Base-by-base conservation (phyloP, 2,113 vertebrate species). In the Corythornis madagascariensis region DNA sequence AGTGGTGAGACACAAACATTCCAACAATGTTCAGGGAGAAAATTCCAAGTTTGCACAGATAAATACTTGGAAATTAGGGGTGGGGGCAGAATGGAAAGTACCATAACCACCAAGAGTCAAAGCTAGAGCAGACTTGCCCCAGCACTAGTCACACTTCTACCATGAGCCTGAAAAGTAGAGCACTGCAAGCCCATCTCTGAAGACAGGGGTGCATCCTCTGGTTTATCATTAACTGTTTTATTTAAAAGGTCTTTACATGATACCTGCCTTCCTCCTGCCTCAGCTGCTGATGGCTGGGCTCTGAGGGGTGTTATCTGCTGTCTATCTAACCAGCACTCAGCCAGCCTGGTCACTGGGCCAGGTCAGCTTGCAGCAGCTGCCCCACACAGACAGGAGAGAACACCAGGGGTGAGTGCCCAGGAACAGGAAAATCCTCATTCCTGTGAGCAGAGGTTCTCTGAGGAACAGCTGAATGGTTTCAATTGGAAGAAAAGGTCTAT, bases 301-400 rank as follows among this genome's bases (percentile, higher is more conserved):
- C 52, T 56, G 57, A 24, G 60, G 55, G 3, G 9, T 1, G 43
- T 15, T 10, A 28, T 15, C 67, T 81, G 64, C 5, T 53, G 15
- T 38, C 64, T 28, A 29, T 21, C 63, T 60, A n/a, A 57, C 12
- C 33, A 66, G 13, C 3, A 3, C 74, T 40, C 56, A n/a, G 29
- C 43, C 47, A 29, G 56, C 42, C 29, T 2, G 0, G 14, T 21
- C 1, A 1, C n/a, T 20, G 38, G 9, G 18, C 70, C 7, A 1
- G 4, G 24, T 11, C 73, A 71, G 38, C 60, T 20, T 19, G 40
- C 60, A 59, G 57, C 45, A 82, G 77, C 40, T 16, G 48, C 53
- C 29, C 53, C 6, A 1, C 16, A 10, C 16, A 31, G 64, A 40
- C 55, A 33, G 55, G n/a, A 1, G 11, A 76, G 40, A 78, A 40